phyloP scores from a whole-genome alignment of 2,888 invertebrate genomes.

The Cryptocephalus moraei region DNA sequence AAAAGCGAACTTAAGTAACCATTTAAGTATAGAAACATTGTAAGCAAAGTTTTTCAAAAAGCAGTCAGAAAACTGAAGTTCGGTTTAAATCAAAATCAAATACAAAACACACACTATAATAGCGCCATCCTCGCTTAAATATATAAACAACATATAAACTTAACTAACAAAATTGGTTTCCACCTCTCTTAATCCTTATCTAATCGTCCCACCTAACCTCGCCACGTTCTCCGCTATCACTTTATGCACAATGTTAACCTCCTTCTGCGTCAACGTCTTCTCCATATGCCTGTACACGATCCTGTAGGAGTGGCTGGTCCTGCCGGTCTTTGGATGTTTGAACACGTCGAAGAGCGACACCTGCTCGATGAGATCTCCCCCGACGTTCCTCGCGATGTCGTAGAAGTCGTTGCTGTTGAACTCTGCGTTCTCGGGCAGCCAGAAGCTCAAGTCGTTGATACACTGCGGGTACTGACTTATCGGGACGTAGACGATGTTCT shows the following conservation, averaged over 20 bases:
- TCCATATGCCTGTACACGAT: conserved; percentile 92
- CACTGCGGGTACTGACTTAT: conserved; percentile 83
- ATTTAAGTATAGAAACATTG: too few species aligned
- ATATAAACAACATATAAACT: too few species aligned
- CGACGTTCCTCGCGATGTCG: conserved; percentile 79
- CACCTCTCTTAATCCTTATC: too few species aligned
- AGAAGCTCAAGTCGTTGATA: conserved; percentile 89
- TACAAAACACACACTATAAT: too few species aligned
- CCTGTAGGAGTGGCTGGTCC: conserved; percentile 79
- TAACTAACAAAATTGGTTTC: too few species aligned
- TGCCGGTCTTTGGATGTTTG: conserved; percentile 71
- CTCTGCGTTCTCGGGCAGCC: conserved; percentile 66
- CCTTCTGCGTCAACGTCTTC: conserved; percentile 72
- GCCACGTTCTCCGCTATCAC: conserved; percentile 41
- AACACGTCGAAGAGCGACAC: conserved; percentile 78
- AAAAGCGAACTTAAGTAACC: too few species aligned
- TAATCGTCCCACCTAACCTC: too few species aligned
- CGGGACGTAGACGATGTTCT: conserved; percentile 64
- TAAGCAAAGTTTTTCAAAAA: too few species aligned
- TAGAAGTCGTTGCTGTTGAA: conserved; percentile 82
- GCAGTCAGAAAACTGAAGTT: too few species aligned
- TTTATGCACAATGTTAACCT: conserved; percentile 78
- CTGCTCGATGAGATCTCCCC: conserved; percentile 91
- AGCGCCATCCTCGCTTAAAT: too few species aligned
- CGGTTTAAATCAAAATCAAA: too few species aligned